Conservation (phyloP, 1,140 invertebrate genomes). For the Calosoma granatense region DNA sequence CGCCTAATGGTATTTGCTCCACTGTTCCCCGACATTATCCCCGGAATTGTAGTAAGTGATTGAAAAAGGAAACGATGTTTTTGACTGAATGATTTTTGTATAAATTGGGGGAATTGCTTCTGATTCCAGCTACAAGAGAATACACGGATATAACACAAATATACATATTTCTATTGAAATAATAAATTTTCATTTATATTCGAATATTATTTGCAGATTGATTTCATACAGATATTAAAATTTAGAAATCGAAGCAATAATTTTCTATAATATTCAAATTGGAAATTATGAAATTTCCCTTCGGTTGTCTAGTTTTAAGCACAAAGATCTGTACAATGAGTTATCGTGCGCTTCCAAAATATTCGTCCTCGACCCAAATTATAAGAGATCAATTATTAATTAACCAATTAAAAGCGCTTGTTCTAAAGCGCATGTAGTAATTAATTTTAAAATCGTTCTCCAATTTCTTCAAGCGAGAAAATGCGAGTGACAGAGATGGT, state of each 20-base stretch:
- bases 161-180: too few relatives aligned
- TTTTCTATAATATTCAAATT: too few relatives aligned
- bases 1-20: slow-evolving; percentile 2
- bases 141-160: too few relatives aligned
- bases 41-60: neutral
- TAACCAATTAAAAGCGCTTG: slow-evolving; percentile 4
- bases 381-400: slow-evolving; percentile 7
- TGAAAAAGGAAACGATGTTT: neutral
- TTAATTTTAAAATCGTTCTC: slow-evolving; percentile 8
- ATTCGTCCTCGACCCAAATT: neutral
- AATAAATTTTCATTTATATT: too few relatives aligned
- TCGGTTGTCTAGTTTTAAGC: neutral
- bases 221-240: too few relatives aligned
- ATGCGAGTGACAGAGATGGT: neutral
- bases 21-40: neutral
- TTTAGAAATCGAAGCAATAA: too few relatives aligned
- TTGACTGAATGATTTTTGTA: too few relatives aligned
- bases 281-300: too few relatives aligned
- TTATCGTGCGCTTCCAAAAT: neutral
- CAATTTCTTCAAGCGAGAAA: neutral
- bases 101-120: too few relatives aligned
- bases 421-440: slow-evolving; percentile 1
- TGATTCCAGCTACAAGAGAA: too few relatives aligned
- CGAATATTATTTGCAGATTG: too few relatives aligned
- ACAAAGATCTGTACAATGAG: neutral